Evolutionary conservation across 2,113 vertebrate genomes (phyloP).

Genomic region (Ascaphus truei): DNA sequence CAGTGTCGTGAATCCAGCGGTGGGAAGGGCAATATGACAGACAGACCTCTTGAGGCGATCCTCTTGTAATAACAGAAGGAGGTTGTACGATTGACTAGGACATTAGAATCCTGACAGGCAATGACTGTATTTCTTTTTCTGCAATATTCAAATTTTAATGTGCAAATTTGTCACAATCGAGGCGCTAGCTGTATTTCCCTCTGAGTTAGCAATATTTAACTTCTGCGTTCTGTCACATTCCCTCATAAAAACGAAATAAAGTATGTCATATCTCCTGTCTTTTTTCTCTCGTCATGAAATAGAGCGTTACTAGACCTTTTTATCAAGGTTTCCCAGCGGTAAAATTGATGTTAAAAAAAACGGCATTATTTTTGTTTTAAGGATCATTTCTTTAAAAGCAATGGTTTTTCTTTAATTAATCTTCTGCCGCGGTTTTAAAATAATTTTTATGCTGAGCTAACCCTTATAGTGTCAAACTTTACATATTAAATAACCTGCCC

Average conservation of each 20-base stretch:
- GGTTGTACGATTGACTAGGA: conserved; percentile 27
- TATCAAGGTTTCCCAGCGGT: conserved; percentile 20
- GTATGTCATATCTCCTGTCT: conserved; percentile 3
- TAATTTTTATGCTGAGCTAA: too few relatives aligned
- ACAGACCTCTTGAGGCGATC: conserved; percentile 35
- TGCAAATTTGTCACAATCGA: conserved; percentile 35
- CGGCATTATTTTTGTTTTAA: too few relatives aligned
- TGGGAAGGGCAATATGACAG: conserved; percentile 21
- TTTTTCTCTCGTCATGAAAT: conserved; percentile 23
- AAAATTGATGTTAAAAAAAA: conserved; percentile 9
- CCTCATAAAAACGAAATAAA: conserved; percentile 26
- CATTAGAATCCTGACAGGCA: conserved; percentile 27
- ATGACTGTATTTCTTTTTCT: conserved; percentile 32
- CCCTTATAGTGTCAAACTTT: too few relatives aligned
- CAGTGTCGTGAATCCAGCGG: conserved; percentile 1
- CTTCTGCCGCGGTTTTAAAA: too few relatives aligned
- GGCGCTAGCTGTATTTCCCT: conserved; percentile 27
- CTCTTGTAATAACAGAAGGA: conserved; percentile 31
- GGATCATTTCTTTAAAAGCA: too few relatives aligned
- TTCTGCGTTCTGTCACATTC: conserved; percentile 30
- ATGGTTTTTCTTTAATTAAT: too few relatives aligned
- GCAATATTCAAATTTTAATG: conserved; percentile 38
- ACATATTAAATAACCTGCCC: too few relatives aligned
- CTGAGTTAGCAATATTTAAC: conserved; percentile 36
- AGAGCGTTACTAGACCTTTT: not conserved